Conservation (phyloP, 2,113 vertebrate genomes). For the Elgaria multicarinata region DNA sequence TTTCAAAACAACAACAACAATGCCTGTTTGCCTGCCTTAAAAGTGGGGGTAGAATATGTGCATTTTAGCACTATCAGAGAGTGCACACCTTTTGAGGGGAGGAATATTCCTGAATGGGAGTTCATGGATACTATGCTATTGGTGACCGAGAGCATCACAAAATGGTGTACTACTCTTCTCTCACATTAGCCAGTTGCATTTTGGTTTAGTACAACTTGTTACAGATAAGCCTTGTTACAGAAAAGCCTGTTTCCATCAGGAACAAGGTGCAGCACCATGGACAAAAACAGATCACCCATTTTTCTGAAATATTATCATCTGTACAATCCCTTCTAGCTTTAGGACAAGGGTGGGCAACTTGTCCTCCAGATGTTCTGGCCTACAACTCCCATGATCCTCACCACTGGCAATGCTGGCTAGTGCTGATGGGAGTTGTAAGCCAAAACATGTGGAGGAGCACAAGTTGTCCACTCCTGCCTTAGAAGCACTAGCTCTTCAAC, state of each 20-base stretch:
- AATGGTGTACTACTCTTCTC: neutral
- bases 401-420: too few relatives aligned
- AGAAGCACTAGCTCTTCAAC: neutral
- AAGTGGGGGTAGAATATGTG: neutral
- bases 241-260: neutral
- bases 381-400: too few relatives aligned
- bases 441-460: too few relatives aligned
- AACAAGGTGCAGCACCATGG: neutral
- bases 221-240: neutral
- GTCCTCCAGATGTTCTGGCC: too few relatives aligned
- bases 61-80: neutral
- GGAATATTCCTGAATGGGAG: neutral
- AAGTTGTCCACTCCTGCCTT: too few relatives aligned
- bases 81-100: neutral
- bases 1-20: neutral
- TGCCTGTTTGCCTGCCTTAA: neutral
- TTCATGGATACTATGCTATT: neutral
- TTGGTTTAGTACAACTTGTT: neutral
- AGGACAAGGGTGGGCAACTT: neutral
- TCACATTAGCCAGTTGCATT: neutral
- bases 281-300: neutral
- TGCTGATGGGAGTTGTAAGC: too few relatives aligned
- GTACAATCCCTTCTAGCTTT: neutral
- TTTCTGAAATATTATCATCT: neutral
- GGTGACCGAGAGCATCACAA: neutral